Evolutionary conservation across 2,888 invertebrate genomes (phyloP), one percentile per base, ranked within the genome.

Genomic region (Drepana falcataria): DNA sequence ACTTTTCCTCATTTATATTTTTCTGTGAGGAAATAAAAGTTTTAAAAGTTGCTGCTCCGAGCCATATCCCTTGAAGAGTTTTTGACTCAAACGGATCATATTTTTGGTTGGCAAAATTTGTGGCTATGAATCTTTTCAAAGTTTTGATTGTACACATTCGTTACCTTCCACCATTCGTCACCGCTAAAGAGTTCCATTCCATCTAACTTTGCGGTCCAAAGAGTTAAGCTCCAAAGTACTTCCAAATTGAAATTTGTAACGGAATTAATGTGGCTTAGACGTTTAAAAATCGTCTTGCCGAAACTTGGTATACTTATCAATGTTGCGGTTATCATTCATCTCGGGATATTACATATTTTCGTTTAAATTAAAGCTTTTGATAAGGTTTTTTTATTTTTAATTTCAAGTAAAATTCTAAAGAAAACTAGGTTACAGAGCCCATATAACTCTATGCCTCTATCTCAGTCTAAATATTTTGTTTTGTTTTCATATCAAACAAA

Each of bases 101-200:
- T 83, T 85, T 87, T 83, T 77, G 75, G 71, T 57, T 64, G 57
- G 71, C 70, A 70, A 79, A 82, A 83, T 83, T 83, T 80, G 77
- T 71, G 77, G 83, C 83, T 79, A 86, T 87, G 83, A 87, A 87
- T 87, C 86, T 87, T 79, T 79, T 69, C 80, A 73, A 88, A 87
- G 85, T 88, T 88, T 85, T 87, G 86, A 88, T 87, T 85, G 82
- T 83, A 82, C 82, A 83, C 85, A 87, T 88, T 85, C 81, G 85
- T 87, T 83, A 86, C 81, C 73, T 75, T 69, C 71, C 71, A 71
- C 77, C 73, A 83, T 85, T 81, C 82, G 82, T 85, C 85, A 85
- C 74, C 79, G 77, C 69, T 76, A 78, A 80, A 75, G 79, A 80
- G 78, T 76, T 76, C 69, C 71, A 73, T 73, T 79, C 67, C 75